Percentiles rank a stretch among this genome's conserved stretches.
These are phyloP conservation scores for Dicycla oo DNA, from an alignment of 2,888 invertebrate species.

Conservation along the genomic window DNA sequence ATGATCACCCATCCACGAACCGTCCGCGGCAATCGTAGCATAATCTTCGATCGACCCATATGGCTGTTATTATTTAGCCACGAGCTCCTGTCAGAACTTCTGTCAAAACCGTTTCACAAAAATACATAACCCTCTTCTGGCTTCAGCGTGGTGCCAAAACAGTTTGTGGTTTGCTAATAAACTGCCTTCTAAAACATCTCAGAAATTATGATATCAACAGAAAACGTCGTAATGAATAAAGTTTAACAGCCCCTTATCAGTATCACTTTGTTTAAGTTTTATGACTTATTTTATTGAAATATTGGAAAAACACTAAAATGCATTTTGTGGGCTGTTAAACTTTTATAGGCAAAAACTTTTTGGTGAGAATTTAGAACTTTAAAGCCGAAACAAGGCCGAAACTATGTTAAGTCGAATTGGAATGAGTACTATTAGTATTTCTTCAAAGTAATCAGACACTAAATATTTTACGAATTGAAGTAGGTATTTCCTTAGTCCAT, in stretches of 20 bases:
- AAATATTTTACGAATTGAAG: neutral
- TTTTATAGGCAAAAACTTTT: constrained; percentile 42
- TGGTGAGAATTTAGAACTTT: constrained; percentile 7
- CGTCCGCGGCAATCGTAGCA: too few relatives aligned
- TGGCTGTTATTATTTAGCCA: too few relatives aligned
- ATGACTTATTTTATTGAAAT: constrained; percentile 53
- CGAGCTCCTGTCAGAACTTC: too few relatives aligned
- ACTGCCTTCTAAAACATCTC: neutral
- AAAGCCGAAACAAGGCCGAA: neutral
- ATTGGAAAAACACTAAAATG: constrained; percentile 53
- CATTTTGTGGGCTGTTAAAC: constrained; percentile 43
- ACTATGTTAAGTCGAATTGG: neutral
- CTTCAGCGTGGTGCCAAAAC: neutral
- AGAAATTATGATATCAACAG: constrained; percentile 28
- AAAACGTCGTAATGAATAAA: constrained; percentile 29
- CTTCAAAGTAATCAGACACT: neutral
- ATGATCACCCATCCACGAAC: too few relatives aligned
- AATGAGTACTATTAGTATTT: constrained; percentile 4
- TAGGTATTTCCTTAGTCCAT: neutral
- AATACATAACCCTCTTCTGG: neutral
- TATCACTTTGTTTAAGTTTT: constrained; percentile 42
- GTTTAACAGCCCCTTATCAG: constrained; percentile 38
- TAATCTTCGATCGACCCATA: too few relatives aligned
- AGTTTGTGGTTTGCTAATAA: constrained; percentile 3
- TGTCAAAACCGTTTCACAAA: neutral